Evolutionary conservation across 2,113 vertebrate genomes (phyloP), one percentile per base, ranked within the genome.

Genomic region (Chaetorhynchus papuensis): DNA sequence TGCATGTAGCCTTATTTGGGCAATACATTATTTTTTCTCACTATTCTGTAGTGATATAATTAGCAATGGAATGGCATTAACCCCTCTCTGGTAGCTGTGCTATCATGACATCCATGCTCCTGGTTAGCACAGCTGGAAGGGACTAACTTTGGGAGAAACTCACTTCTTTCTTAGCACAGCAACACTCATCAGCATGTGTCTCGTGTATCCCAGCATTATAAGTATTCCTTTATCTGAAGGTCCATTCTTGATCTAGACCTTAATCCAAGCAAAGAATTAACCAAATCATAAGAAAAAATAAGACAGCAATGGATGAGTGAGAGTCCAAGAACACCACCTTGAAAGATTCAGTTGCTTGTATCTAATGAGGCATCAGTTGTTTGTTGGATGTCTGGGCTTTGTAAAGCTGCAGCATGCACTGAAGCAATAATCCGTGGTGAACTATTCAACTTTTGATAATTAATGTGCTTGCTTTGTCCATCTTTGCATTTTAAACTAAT

Each of bases 401-500:
- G 47, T 56, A 70, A 76, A 75, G 64, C 35, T 83, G 68, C 83
- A 93, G 56, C 39, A 44, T 68, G 78, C 64, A 49, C 45, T 59
- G 59, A 44, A 78, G 53, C 42, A 85, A 11, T 86, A 54, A 60
- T 56, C 70, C 17, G 26, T 30, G 31, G 17, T 90, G 76, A 93
- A 81, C 76, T 91, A 49, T 74, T 78, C 60, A 92, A 45, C 90
- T 94, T 93, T n/a, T 42, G 69, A n/a, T 81, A 72, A 87, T 85
- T 85, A 42, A 57, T 45, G 45, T 42, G 8, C 59, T 94, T 86
- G n/a, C 42, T 95, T 79, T 94, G 70, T 83, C 60, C 61, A 45
- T 82, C 37, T 96, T 88, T 90, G 44, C 69, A 71, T 86, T 88
- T 93, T 78, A 42, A 90, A 81, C 44, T 75, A 20, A 60, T 27